Evolutionary conservation across 2,888 invertebrate genomes (phyloP).

Genomic region (Acleris cristana): DNA sequence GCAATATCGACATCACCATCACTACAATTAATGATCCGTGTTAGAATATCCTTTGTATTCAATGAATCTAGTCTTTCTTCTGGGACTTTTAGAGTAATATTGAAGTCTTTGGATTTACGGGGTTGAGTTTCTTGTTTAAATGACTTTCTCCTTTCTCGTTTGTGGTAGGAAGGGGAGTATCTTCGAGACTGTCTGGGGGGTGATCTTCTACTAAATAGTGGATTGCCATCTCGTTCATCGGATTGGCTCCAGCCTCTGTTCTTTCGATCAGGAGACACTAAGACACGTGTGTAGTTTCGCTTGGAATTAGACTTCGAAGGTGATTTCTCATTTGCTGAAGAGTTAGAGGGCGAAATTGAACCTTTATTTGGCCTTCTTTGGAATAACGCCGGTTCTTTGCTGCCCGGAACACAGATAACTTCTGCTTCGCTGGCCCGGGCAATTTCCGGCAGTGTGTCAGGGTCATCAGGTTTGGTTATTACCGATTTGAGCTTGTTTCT

Average conservation of each 20-base stretch:
- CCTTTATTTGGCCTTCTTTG: conserved; percentile 68
- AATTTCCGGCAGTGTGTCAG: conserved; percentile 70
- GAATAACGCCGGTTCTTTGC: conserved; percentile 74
- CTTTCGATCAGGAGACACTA: conserved; percentile 67
- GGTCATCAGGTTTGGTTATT: conserved; percentile 47
- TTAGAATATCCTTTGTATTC: conserved; percentile 72
- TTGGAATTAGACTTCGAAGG: conserved; percentile 46
- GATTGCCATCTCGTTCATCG: conserved; percentile 48
- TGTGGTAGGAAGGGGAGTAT: conserved; percentile 58
- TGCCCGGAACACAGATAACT: conserved; percentile 63
- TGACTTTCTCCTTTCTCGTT: conserved; percentile 65
- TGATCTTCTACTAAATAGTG: conserved; percentile 63
- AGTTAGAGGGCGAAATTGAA: conserved; percentile 46
- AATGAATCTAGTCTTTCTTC: conserved; percentile 70
- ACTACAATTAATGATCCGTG: conserved; percentile 72
- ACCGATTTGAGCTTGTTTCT: conserved; percentile 69
- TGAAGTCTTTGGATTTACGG: conserved; percentile 61
- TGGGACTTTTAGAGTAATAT: conserved; percentile 76
- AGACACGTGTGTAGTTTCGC: conserved; percentile 68
- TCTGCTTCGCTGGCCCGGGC: conserved; percentile 64
- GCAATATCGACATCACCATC: conserved; percentile 76
- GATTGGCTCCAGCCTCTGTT: conserved; percentile 49
- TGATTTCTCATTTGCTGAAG: conserved; percentile 41
- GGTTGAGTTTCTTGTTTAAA: conserved; percentile 49
- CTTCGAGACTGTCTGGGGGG: conserved; percentile 52